phyloP scores from a whole-genome alignment of 1,140 invertebrate species.

The Drosophila erecta region DNA sequence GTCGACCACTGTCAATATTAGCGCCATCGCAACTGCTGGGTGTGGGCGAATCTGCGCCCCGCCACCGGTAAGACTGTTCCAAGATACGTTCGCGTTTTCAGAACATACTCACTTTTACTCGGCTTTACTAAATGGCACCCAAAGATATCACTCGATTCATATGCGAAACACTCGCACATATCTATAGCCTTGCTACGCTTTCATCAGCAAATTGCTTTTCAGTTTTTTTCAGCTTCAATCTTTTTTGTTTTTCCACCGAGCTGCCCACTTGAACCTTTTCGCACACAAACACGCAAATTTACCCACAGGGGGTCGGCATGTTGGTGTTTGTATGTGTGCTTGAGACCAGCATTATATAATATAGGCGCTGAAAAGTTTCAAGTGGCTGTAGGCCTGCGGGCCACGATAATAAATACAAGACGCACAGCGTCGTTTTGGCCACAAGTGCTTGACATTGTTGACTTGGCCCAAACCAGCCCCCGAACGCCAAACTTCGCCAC shows the following conservation, averaged over 20 bases:
- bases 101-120: constrained; percentile 12
- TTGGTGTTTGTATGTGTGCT: constrained; percentile 22
- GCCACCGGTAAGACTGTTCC: constrained; percentile 81
- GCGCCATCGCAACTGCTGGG: constrained; percentile 84
- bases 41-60: constrained; percentile 85
- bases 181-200: constrained; percentile 42
- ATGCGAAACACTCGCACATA: constrained; percentile 14
- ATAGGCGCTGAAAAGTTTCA: constrained; percentile 51
- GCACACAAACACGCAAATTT: constrained; percentile 43
- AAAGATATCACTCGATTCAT: constrained; percentile 26
- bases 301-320: constrained; percentile 17
- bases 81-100: constrained; percentile 8
- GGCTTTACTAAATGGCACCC: constrained; percentile 31
- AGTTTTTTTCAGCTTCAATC: constrained; percentile 14
- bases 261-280: constrained; percentile 15
- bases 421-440: constrained; percentile 40
- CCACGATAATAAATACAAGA: constrained; percentile 43
- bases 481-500: background rate
- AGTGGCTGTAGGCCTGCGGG: constrained; percentile 44
- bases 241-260: constrained; percentile 19
- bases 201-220: constrained; percentile 38
- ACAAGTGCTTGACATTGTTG: constrained; percentile 71
- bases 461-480: constrained; percentile 23
- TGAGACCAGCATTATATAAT: constrained; percentile 28
- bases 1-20: constrained; percentile 83